Evolutionary conservation across 2,797 vertebrate species (phyloP).

Genomic region (Phalanger gymnotis): DNA sequence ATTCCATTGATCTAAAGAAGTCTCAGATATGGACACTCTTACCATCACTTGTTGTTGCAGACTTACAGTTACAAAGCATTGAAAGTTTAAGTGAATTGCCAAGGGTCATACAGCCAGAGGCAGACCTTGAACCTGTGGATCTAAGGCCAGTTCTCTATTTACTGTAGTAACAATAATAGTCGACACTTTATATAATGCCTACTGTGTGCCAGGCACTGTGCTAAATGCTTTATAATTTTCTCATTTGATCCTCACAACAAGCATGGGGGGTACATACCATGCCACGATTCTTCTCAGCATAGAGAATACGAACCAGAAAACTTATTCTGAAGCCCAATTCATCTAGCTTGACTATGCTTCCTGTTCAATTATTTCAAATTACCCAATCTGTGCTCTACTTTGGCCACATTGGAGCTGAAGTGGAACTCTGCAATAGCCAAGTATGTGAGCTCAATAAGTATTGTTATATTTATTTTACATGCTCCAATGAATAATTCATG

Average conservation of each 20-base stretch:
- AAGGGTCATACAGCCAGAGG: background rate
- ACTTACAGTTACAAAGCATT: background rate
- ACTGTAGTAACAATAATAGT: background rate
- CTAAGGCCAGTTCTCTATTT: background rate
- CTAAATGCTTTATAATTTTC: background rate
- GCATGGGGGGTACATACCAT: background rate
- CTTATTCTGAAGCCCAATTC: slow-evolving; percentile 40
- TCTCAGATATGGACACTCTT: background rate
- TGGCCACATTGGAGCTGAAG: background rate
- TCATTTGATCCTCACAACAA: background rate
- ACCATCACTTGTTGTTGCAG: background rate
- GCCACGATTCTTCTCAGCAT: background rate
- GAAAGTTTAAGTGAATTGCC: background rate
- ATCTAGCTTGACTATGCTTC: slow-evolving; percentile 42
- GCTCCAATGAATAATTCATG: background rate
- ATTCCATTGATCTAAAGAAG: background rate
- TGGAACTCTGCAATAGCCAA: background rate
- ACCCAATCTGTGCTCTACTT: slow-evolving; percentile 40
- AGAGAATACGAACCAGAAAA: slow-evolving; percentile 54
- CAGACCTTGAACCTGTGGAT: background rate
- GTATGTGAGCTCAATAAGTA: background rate
- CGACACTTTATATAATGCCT: background rate
- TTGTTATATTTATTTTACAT: background rate
- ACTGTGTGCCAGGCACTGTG: background rate
- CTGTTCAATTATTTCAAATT: slow-evolving; percentile 67